Conservation (phyloP, 2,797 vertebrate species). For the Hippoglossus hippoglossus region DNA sequence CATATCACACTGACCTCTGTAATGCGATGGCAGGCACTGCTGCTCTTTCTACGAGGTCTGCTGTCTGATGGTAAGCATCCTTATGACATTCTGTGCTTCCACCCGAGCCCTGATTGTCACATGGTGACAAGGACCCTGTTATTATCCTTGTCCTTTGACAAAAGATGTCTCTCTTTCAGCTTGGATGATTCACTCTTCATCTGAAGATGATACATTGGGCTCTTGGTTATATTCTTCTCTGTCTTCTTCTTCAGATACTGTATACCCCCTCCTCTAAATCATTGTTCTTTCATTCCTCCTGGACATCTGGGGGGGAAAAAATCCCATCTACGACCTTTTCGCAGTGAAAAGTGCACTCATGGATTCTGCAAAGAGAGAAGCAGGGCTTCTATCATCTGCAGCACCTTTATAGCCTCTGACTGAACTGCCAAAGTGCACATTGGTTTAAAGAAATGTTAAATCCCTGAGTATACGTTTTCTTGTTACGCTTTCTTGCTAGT, state of each 20-base stretch:
- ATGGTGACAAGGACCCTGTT: neutral
- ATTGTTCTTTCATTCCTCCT: neutral
- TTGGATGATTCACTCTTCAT: neutral
- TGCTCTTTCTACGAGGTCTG: too few species aligned
- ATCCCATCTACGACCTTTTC: neutral
- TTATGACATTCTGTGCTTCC: too few species aligned
- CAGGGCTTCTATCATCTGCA: neutral
- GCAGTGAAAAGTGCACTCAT: neutral
- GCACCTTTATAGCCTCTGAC: neutral
- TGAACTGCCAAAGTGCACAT: too few species aligned
- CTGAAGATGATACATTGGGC: neutral
- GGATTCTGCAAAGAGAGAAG: neutral
- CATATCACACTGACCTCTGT: neutral
- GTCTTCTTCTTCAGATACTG: neutral
- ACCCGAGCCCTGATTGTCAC: neutral
- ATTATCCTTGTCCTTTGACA: neutral
- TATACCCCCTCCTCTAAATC: neutral
- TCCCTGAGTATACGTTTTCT: too few species aligned
- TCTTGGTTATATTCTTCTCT: neutral
- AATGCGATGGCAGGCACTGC: neutral
- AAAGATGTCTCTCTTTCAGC: constrained; percentile 3
- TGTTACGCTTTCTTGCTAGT: too few species aligned
- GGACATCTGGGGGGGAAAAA: neutral
- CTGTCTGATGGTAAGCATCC: neutral
- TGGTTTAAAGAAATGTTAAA: neutral